Evolutionary conservation across 2,797 vertebrate genomes (phyloP), one percentile per base, ranked within the genome.

Genomic region (Pangasius larnaudii): DNA sequence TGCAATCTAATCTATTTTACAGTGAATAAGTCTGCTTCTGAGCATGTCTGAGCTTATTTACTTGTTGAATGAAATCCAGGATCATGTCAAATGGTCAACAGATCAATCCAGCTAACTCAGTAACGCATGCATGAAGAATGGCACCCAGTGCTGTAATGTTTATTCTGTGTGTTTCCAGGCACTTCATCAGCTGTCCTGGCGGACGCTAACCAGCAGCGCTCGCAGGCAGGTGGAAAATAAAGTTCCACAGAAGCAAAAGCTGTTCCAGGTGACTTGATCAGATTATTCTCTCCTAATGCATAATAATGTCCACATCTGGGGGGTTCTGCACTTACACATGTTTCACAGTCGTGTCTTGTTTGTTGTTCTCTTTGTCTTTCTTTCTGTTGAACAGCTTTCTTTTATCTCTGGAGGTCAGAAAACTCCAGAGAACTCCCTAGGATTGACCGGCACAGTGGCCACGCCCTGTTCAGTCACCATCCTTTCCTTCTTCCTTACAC

Each of bases 231-330:
- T 96, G 4, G 91, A 93, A 82, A 99, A 98, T 91, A 96, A 93
- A 89, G 96, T 99, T 89, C 77, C 94, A 4, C 92, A 97, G 89
- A 95, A 97, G 46, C 98, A 99, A 94, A 99, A 97, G 91, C 2
- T 94, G 13, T 99, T 99, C 84, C 98, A 99, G 98, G 98, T 98
- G 87, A 51, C 42, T 46, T 19, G 61, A 67, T 65, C 14, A 83
- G 13, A 63, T 84, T 33, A 83, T 30, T 83, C 81, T 0, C 3
- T 51, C 0, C 16, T 83, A 30, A 84, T 67, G 18, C 18, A 33
- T 22, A 10, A 49, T n/a, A 46, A 65, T 19, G 59, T 83, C 39
- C 80, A 83, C 59, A 39, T 14, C 18, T 5, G 16, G 11, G 19
- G 27, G 9, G 13, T 33, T 79, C 30, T 79, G 77, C 18, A 58